A percentile compares a stretch with the other conserved stretches of the same genome.
Conservation (phyloP, 2,797 vertebrate species). For the Parauchenoglanis punctatus region DNA sequence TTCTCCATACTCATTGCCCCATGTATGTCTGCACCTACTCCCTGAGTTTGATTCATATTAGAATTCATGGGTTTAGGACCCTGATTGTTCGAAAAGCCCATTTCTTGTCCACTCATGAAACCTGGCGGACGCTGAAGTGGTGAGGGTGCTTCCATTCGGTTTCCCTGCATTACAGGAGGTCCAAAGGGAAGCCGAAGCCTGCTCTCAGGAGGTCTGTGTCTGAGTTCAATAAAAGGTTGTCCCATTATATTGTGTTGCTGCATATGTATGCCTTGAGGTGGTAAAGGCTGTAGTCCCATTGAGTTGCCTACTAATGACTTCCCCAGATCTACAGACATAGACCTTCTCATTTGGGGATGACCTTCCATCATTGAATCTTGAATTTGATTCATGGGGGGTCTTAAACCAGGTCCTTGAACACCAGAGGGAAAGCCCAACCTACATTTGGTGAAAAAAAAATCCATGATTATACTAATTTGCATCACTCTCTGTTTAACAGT, state of each 20-base stretch:
- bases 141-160: conserved; percentile 75
- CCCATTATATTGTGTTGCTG: conserved; percentile 97
- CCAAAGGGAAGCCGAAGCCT: conserved; percentile 83
- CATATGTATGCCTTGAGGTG: conserved; percentile 82
- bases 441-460: conserved; percentile 29
- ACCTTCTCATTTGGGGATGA: conserved; percentile 87
- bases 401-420: conserved; percentile 76
- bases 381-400: conserved; percentile 79
- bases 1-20: conserved; percentile 83
- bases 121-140: conserved; percentile 76
- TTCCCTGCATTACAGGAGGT: conserved; percentile 71
- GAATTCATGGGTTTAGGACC: conserved; percentile 81
- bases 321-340: conserved; percentile 85
- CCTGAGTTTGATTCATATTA: conserved; percentile 69
- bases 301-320: conserved; percentile 78
- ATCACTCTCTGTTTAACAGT: background rate
- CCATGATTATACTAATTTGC: background rate
- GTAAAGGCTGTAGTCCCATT: conserved; percentile 82
- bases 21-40: conserved; percentile 73
- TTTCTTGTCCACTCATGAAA: conserved; percentile 80
- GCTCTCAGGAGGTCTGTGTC: conserved; percentile 88
- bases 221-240: conserved; percentile 93
- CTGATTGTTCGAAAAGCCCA: conserved; percentile 73
- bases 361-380: conserved; percentile 77
- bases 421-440: conserved; percentile 88